Evolutionary conservation across 2,113 vertebrate genomes (phyloP), one percentile per base, ranked within the genome.

Genomic region (Podiceps cristatus): DNA sequence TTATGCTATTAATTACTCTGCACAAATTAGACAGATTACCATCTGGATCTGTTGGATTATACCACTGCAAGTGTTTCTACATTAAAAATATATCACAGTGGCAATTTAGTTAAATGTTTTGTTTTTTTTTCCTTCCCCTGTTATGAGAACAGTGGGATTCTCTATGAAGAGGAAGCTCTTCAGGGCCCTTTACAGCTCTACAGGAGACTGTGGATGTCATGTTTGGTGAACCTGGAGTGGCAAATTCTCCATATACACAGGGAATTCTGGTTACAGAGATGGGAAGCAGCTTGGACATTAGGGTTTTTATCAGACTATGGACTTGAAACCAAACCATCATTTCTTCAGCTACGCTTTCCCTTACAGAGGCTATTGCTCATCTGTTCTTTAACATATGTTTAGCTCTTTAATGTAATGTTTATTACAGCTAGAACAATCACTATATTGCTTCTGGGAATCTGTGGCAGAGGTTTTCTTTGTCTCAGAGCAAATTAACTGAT

Each of bases 21-120:
- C 68, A 67, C 14, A 74, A 77, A 84, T 93, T 58, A 87, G 72
- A 37, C 52, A 67, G 67, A 89, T 93, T 93, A 35, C 73, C 67
- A 86, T 95, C 68, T 88, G 74, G 56, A 31, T 83, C 63, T 88
- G 37, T 93, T 89, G 73, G 37, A 89, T 84, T 94, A 55, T 37
- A 78, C 68, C 31, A 74, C 68, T 63, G 42, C 12, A 59, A 81
- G n/a, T 58, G 22, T 77, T 95, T 76, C 59, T 87, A 31, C 37
- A 16, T 53, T 63, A 69, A 62, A 84, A 91, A 90, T 89, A 66
- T 95, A 69, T 77, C 45, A 37, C 55, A 53, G 45, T 58, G 45
- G 40, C 4, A 3, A 17, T 87, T 91, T 33, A 68, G 35, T 91
- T 80, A 49, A 87, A 76, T 1, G 0, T 9, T 67, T 37, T 37